Percentiles rank a stretch among this genome's conserved stretches.
phyloP scores from a whole-genome alignment of 35 echinoderm and acorn worm genomes.

The Eucidaris tribuloides region DNA sequence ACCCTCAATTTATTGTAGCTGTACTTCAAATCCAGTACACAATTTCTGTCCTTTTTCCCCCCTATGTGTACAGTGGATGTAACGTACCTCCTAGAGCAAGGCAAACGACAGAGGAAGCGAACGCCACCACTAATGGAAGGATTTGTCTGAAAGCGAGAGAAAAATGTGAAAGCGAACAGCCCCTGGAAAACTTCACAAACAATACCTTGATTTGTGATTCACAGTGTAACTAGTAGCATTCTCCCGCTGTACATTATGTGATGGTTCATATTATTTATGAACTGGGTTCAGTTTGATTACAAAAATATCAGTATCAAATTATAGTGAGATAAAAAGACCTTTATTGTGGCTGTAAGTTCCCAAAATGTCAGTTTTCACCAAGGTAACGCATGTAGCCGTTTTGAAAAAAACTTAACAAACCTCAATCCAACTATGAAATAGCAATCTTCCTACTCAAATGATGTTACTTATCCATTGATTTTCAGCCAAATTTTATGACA shows the following conservation, averaged over 20 bases:
- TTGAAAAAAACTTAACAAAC: no score
- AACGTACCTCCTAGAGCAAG: conserved; percentile 77
- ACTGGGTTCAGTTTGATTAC: not conserved
- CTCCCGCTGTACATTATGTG: not conserved
- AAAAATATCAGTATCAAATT: not conserved
- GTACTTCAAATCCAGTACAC: not conserved
- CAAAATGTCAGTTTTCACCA: no score
- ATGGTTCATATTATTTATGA: not conserved
- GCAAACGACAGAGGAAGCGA: conserved; percentile 78
- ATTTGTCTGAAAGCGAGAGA: conserved; percentile 63
- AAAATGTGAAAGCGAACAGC: not conserved
- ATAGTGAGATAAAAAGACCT: not conserved
- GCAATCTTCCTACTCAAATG: no score
- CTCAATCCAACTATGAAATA: no score
- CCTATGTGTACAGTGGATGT: conserved; percentile 68
- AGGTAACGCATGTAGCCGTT: no score
- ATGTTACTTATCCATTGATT: no score
- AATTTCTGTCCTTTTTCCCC: not conserved
- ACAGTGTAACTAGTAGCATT: no score
- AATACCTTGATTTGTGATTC: not conserved
- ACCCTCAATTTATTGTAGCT: not conserved
- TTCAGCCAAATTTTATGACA: no score
- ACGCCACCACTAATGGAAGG: conserved; percentile 66
- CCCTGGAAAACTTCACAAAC: not conserved
- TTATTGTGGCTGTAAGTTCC: no score